Evolutionary conservation across 2,888 invertebrate genomes (phyloP), one percentile per base, ranked within the genome.

Genomic region (Sphinx pinastri): DNA sequence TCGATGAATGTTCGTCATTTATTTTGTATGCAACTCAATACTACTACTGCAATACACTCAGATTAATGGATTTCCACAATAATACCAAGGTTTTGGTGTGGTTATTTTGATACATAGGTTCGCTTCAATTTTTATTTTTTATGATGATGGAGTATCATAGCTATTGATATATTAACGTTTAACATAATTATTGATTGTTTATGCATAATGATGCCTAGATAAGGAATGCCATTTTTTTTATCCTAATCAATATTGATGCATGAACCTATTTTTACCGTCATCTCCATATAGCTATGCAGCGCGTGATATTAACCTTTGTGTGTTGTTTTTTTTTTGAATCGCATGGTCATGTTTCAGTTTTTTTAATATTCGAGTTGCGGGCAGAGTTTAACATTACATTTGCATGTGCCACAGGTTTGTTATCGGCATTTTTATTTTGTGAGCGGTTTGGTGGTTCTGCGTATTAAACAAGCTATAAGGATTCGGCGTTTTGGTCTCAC

Each of bases 351-450:
- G 16, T 47, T 47, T 47, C 49, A 63, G 47, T 63, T 63, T 16
- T 19, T 16, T 63, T 63, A 63, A 63, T 12, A 47, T 47, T 19
- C 45, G 10, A 60, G 19, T 12, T 19, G 19, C 4, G 19, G 19
- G 49, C 63, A 19, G 63, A 63, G 12, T 47, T 63, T 58, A 19
- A 13, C 12, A 19, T 55, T 12, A 19, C 13, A 45, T 49, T 12
- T 63, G 49, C 63, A 49, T 63, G 63, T 63, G 49, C 47, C 63
- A 16, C 60, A 49, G 63, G 19, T 63, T 63, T 49, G 19, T 63
- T 49, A 12, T 19, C 47, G 47, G 13, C 12, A 13, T 47, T 45
- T 25, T 45, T 47, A 16, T 63, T 13, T 63, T n/a, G 54, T 16
- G 16, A 63, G 13, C 49, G 49, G 13, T 63, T 19, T 63, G 63